Percentiles rank a stretch among this genome's conserved stretches.
Evolutionary conservation across 2,797 vertebrate species (phyloP).

Genomic region (Botia kubotai): DNA sequence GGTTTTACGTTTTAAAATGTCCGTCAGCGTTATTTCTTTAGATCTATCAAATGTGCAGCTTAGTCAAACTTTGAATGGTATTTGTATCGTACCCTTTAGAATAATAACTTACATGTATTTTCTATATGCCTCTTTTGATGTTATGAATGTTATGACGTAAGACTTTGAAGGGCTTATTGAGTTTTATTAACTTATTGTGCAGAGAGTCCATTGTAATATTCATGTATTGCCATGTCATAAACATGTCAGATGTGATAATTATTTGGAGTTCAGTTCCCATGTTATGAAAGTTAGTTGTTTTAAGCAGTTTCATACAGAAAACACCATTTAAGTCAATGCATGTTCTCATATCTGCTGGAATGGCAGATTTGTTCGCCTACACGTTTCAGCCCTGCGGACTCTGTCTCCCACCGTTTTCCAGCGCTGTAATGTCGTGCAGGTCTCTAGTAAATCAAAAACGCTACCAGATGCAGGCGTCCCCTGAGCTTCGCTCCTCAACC

Average conservation of each 20-base stretch:
- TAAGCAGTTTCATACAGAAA: slow-evolving; percentile 19
- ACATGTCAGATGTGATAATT: slow-evolving; percentile 23
- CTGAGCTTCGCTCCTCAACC: slow-evolving; percentile 53
- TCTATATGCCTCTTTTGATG: no score
- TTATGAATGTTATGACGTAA: no score
- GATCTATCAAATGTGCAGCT: slow-evolving; percentile 6
- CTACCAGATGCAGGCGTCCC: slow-evolving; percentile 76
- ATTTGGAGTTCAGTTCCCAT: neutral
- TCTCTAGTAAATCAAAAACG: slow-evolving; percentile 77
- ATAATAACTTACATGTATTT: no score
- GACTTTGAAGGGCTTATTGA: no score
- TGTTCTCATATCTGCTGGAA: slow-evolving; percentile 48
- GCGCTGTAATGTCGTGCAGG: slow-evolving; percentile 75
- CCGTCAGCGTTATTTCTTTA: no score
- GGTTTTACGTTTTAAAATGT: no score
- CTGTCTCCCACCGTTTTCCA: slow-evolving; percentile 68
- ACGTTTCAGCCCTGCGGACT: slow-evolving; percentile 65
- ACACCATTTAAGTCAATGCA: slow-evolving; percentile 21
- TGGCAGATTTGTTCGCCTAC: slow-evolving; percentile 37
- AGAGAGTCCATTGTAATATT: neutral
- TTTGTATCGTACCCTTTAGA: slow-evolving; percentile 62
- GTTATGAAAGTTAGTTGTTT: neutral
- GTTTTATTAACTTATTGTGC: no score
- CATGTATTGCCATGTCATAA: slow-evolving; percentile 9
- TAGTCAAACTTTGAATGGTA: slow-evolving; percentile 54